Evolutionary conservation across 2,888 invertebrate species (phyloP), one percentile per base, ranked within the genome.

Genomic region (Xestia rhomboidea): DNA sequence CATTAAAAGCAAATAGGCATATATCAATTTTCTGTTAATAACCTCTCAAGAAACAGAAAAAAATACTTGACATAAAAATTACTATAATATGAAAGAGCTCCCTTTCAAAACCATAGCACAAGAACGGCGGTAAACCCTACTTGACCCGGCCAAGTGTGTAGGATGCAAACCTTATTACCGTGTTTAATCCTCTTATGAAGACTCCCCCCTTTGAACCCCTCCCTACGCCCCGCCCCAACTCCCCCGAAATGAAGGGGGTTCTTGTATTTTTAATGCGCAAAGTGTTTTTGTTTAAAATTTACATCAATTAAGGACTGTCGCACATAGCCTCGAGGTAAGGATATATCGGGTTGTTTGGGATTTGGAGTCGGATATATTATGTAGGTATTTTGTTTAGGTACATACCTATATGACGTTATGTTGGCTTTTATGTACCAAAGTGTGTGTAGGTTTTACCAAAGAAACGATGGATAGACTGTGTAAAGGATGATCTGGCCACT

Each of bases 151-250:
- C 90, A 92, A 93, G 93, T 92, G 93, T 92, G 93, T 90, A 91
- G 89, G 89, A 92, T 89, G 92, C 94, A 94, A 94, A 95, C 94
- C 95, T 93, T 94, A 95, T 95, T 95, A 95, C 90, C 91, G 91
- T 91, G 90, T 93, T 91, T 95, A 95, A 95, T 95, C 95, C 95
- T 94, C 94, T 95, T 95, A 95, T 90, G 89, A 92, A 91, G 90
- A 92, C 91, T 89, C 75, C 84, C 84, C 79, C 83, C 79, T 34
- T 62, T 75, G 41, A 8, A 13, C 79, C 67, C 57, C 64, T 63
- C 44, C n/a, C 63, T 73, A 24, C 60, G n/a, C 63, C 70, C 34
- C 73, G 49, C 71, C 60, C 75, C 74, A 67, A 21, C 34, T 49
- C 84, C 81, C 77, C 60, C 34, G 81, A 80, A 82, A 70, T 68